Percentiles rank a stretch among this genome's conserved stretches.
phyloP scores from a whole-genome alignment of 2,797 vertebrate species.

The Gastrophryne carolinensis region DNA sequence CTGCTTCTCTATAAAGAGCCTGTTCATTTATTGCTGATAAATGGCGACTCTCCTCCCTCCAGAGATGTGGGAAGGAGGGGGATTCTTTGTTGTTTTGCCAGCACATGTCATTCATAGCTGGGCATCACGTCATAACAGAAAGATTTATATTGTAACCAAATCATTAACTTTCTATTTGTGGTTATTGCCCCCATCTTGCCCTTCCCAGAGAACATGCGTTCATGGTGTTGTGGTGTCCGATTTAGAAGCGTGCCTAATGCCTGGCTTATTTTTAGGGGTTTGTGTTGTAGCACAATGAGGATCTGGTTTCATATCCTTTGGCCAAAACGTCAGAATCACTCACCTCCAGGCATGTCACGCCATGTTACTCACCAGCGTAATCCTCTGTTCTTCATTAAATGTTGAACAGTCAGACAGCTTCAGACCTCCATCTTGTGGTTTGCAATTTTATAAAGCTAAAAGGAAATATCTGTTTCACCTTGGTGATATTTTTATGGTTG shows the following conservation, averaged over 20 bases:
- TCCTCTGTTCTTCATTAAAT: not conserved
- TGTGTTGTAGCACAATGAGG: not conserved
- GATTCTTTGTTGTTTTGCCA: constrained; percentile 7
- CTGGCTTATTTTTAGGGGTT: not conserved
- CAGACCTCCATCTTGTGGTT: not conserved
- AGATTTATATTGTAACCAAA: constrained; percentile 6
- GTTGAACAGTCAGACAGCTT: not conserved
- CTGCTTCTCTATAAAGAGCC: not conserved
- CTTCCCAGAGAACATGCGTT: not conserved
- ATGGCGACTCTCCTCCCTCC: constrained; percentile 14
- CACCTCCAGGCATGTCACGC: not conserved
- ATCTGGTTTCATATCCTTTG: not conserved
- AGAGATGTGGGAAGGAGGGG: constrained; percentile 6
- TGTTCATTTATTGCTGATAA: constrained; percentile 35
- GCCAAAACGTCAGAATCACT: not conserved
- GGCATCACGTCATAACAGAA: not conserved
- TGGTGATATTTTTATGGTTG: not conserved
- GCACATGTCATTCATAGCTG: not conserved
- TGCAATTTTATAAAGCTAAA: not conserved
- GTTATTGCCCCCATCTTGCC: not conserved
- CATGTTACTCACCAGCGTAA: not conserved
- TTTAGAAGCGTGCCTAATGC: not conserved
- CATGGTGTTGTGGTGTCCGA: not conserved
- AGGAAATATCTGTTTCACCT: not conserved
- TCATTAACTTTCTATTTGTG: not conserved